Conservation (phyloP, 2,888 invertebrate species). For the Tridacna crocea region DNA sequence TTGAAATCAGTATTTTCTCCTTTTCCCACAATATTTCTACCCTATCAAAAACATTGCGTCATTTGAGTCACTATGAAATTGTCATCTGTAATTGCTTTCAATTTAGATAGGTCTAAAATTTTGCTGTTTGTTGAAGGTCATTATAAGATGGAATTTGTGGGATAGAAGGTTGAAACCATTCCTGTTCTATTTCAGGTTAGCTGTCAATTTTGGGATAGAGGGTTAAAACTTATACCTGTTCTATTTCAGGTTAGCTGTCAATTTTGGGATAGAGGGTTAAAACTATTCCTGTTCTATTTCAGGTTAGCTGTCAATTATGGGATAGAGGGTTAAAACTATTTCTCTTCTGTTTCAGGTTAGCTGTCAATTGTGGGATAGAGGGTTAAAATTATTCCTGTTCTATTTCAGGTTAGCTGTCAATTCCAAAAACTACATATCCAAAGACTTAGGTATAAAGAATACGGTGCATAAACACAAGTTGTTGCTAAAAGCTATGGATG, state of each 20-base stretch:
- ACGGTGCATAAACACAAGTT: constrained; percentile 98
- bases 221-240: too few relatives aligned
- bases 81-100: too few relatives aligned
- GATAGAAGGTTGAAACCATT: not conserved
- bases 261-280: not conserved
- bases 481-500: constrained; percentile 98
- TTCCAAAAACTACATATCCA: constrained; percentile 92
- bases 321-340: too few relatives aligned
- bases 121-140: too few relatives aligned
- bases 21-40: not conserved
- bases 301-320: constrained; percentile 98
- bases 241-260: too few relatives aligned
- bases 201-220: too few relatives aligned
- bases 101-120: too few relatives aligned
- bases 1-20: not conserved
- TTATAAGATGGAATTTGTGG: too few relatives aligned
- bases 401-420: constrained; percentile 94
- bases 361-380: not conserved
- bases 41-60: too few relatives aligned
- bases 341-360: too few relatives aligned
- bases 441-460: constrained; percentile 97
- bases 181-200: constrained; percentile 88
- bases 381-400: not conserved
- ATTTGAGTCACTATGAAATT: too few relatives aligned
- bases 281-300: constrained; percentile 41